Percentiles rank a stretch among this genome's conserved stretches.
These are phyloP conservation scores for Halichoeres trimaculatus DNA, from an alignment of 2,113 vertebrate species.

Conservation along the genomic window DNA sequence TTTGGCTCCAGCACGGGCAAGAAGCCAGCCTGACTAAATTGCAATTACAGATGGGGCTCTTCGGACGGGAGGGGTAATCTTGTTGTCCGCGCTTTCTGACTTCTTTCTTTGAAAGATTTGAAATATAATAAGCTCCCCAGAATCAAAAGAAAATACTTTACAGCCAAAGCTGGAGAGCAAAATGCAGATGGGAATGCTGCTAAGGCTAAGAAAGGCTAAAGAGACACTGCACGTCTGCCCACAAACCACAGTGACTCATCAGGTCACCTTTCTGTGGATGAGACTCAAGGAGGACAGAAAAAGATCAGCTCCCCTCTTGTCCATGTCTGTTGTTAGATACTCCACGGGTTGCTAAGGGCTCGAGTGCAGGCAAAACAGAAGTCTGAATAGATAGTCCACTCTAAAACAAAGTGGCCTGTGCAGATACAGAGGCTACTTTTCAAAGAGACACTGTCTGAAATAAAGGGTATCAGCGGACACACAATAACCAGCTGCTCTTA, in stretches of 20 bases:
- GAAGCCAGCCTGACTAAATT: constrained; percentile 50
- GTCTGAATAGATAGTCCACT: constrained; percentile 68
- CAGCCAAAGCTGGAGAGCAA: constrained; percentile 23
- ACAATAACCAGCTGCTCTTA: constrained; percentile 22
- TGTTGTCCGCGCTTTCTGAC: constrained; percentile 38
- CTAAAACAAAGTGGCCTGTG: constrained; percentile 56
- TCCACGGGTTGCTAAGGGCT: constrained; percentile 73
- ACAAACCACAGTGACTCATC: constrained; percentile 64
- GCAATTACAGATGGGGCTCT: constrained; percentile 49
- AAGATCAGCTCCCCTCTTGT: constrained; percentile 67
- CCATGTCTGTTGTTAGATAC: constrained; percentile 76
- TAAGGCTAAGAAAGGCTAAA: constrained; percentile 3
- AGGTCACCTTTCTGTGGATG: constrained; percentile 71
- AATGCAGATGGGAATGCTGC: constrained; percentile 21
- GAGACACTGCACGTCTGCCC: constrained; percentile 21
- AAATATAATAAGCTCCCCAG: constrained; percentile 30
- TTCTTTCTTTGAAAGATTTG: constrained; percentile 1
- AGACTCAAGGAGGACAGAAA: constrained; percentile 76
- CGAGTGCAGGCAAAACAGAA: constrained; percentile 63
- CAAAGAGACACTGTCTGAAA: constrained; percentile 52
- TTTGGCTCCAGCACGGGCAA: constrained; percentile 31
- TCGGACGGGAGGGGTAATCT: constrained; percentile 33
- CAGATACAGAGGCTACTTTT: constrained; percentile 55
- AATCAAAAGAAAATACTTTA: constrained; percentile 35
- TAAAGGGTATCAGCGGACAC: constrained; percentile 41